Percentiles rank a stretch among this genome's conserved stretches.
phyloP scores from a whole-genome alignment of 64 coral and sea anemone genomes.

The Hydrozoanthus tunicans region DNA sequence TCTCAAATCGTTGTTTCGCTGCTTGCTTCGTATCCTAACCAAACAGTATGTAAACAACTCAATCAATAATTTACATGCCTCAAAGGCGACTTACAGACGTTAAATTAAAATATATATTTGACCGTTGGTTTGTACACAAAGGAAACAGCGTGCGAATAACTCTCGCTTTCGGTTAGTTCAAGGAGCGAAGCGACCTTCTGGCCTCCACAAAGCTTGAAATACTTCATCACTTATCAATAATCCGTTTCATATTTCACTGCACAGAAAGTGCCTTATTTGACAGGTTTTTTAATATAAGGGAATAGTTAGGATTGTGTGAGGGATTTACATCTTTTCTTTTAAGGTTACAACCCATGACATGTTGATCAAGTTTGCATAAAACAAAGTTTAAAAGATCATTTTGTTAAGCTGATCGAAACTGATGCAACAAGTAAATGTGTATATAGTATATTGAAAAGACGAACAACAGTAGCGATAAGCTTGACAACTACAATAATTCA shows the following conservation, averaged over 20 bases:
- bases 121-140: slow-evolving; percentile 39
- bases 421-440: too few species aligned
- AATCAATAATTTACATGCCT: slow-evolving; percentile 53
- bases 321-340: too few species aligned
- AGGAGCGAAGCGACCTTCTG: not conserved
- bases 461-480: too few species aligned
- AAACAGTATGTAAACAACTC: slow-evolving; percentile 3
- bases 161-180: not conserved
- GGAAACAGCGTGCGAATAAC: not conserved
- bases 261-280: too few species aligned
- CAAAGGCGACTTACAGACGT: not conserved
- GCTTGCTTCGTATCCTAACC: not conserved
- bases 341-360: too few species aligned
- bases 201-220: not conserved
- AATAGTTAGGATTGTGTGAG: too few species aligned
- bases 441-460: too few species aligned
- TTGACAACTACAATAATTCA: too few species aligned
- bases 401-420: too few species aligned
- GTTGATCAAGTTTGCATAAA: too few species aligned
- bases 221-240: not conserved
- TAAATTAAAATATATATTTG: slow-evolving; percentile 47
- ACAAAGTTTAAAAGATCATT: too few species aligned
- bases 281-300: too few species aligned
- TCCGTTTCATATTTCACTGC: not conserved
- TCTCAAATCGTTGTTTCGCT: not conserved